Base-by-base conservation (phyloP, 2,113 vertebrate genomes). In the Corythoichthys haematopterus region DNA sequence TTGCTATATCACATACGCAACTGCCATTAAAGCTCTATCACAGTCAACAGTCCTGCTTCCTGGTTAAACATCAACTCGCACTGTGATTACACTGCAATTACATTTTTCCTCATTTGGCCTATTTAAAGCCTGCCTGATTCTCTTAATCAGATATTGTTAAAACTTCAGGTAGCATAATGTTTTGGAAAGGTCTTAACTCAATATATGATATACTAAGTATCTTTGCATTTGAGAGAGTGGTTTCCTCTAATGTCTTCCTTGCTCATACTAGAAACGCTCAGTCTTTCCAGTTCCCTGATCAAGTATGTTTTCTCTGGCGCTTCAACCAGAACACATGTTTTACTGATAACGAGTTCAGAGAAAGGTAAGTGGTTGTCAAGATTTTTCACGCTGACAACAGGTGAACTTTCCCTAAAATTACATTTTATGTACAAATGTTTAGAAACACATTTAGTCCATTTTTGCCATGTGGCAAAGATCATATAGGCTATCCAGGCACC, bases 291-390 rank as follows among this genome's bases (percentile, higher is more conserved):
- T 77, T 70, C 36, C 50, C 38, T 58, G 64, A 65, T 36, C 55
- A 57, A 57, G 12, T 45, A 59, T 83, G 71, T 72, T 81, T 78
- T 70, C 65, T 69, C 70, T 77, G 78, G 75, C 70, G 15, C 66
- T 20, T 35, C 45, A 16, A 51, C 11, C 5, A 58, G 66, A 69
- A 67, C 72, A 77, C 76, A 85, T 83, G 74, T 82, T 79, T 65
- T 33, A 37, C 78, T 65, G 78, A 80, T 74, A 68, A 59, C 37
- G 10, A 61, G 33, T 45, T 58, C 56, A 65, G 8, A 50, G 45
- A 47, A 51, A 57, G 67, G 47, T 3, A 14, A 16, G 6, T 28
- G 11, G 46, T 50, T 38, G 48, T 64, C 45, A 48, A 50, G 15
- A 57, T 8, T 8, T 45, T 69, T 66, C 13, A 46, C 20, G 56